Evolutionary conservation across 1,140 invertebrate genomes (phyloP), one percentile per base, ranked within the genome.

Genomic region (Lucilia cuprina): DNA sequence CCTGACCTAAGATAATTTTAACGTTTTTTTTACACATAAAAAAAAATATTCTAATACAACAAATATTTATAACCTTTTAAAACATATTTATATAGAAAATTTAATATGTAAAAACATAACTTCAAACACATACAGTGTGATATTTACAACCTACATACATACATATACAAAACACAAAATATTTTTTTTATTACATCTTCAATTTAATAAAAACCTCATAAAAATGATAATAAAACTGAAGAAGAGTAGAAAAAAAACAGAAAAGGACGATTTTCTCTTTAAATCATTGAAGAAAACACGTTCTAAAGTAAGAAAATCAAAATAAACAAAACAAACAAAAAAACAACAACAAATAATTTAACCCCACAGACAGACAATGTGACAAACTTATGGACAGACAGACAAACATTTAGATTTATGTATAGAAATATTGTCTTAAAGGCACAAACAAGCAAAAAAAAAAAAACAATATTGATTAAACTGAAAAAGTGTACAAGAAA

Each of bases 171-270:
- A 30, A 30, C 1, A 30, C 25, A 30, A 30, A 2, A 2, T 30
- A 2, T 30, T 49, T 49, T 9, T 49, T 55, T 7, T n/a, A 2
- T 55, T 7, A 5, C 13, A 13, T 75, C 30, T 34, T 75, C 74
- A 30, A 75, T 75, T 75, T 75, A 34, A 30, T 75, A 14, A 34
- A 75, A 75, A 34, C 2, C 74, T 75, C 25, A 75, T 75, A 75
- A 75, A 75, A 75, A 75, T 75, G 13, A 75, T 75, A 75, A 75
- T 75, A 75, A 75, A 75, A 34, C 9, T 55, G 41, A 41, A 41
- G 41, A 41, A 41, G 41, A 41, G 7, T 0, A 7, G 5, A 7
- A 41, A 10, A 7, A 41, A 55, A 17, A n/a, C n/a, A 55, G 17
- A 55, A 55, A 55, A 55, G 50, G 50, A 55, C 50, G 9, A 49